phyloP scores from a whole-genome alignment of 2,888 invertebrate species.

The Beris chalybata region DNA sequence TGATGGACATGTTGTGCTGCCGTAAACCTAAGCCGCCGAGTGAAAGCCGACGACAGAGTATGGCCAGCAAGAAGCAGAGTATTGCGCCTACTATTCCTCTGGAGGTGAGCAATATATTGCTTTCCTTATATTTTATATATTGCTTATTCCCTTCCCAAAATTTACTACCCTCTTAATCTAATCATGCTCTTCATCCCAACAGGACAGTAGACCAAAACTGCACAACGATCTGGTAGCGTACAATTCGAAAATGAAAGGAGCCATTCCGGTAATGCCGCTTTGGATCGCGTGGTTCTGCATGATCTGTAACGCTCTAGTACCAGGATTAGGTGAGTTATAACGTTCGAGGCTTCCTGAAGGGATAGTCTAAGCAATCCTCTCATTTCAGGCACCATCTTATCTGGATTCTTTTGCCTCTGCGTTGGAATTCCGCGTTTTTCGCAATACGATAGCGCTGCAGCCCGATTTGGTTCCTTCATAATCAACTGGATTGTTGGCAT shows the following conservation, averaged over 20 bases:
- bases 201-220: conserved; percentile 76
- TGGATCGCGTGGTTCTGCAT: conserved; percentile 86
- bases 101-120: conserved; percentile 58
- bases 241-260: conserved; percentile 84
- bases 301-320: conserved; percentile 75
- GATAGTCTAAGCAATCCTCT: background rate
- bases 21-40: conserved; percentile 54
- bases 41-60: conserved; percentile 65
- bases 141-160: background rate
- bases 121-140: no score
- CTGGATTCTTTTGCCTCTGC: conserved; percentile 86
- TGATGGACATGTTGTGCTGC: conserved; percentile 54
- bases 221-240: conserved; percentile 79
- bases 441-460: conserved; percentile 74
- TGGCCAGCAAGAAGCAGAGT: conserved; percentile 68
- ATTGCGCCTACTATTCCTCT: conserved; percentile 66
- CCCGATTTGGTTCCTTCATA: conserved; percentile 77
- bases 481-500: conserved; percentile 85
- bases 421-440: conserved; percentile 87
- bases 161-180: background rate
- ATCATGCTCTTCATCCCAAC: conserved; percentile 43
- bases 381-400: conserved; percentile 80
- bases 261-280: conserved; percentile 88
- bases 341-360: background rate
- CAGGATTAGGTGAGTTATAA: conserved; percentile 69